These are phyloP conservation scores for Lipotes vexillifer DNA, from an alignment of 2,113 vertebrate species.

Conservation along the genomic window DNA sequence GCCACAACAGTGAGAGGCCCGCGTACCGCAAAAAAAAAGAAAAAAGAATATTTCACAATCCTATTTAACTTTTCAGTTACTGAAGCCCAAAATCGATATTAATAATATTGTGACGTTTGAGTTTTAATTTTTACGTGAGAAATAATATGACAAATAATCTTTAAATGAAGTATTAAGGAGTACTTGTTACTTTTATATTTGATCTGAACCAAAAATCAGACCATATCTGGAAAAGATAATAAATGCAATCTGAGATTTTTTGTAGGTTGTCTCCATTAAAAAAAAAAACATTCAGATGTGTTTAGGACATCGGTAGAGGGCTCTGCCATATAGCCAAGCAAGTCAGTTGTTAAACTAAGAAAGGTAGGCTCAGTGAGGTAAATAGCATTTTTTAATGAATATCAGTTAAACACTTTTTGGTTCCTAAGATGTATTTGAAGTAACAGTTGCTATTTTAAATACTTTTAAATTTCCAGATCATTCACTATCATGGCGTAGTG, in stretches of 20 bases:
- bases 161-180: not conserved
- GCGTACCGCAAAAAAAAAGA: too few species aligned
- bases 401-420: not conserved
- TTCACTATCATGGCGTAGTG: conserved; percentile 97
- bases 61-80: conserved; percentile 4
- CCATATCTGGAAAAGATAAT: conserved; percentile 13
- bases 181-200: not conserved
- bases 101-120: conserved; percentile 6
- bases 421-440: conserved; percentile 8
- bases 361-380: not conserved
- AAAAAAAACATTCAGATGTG: not conserved
- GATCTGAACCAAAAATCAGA: conserved; percentile 17
- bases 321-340: not conserved
- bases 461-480: conserved; percentile 82
- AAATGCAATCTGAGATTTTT: conserved; percentile 5
- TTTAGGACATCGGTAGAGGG: not conserved
- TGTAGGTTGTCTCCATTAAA: not conserved
- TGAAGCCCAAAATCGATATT: not conserved
- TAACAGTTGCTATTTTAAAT: conserved; percentile 40
- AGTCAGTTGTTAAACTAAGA: conserved; percentile 18
- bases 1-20: too few species aligned
- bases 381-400: not conserved
- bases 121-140: not conserved
- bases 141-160: not conserved
- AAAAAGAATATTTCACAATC: not conserved